Conservation (phyloP, 2,888 invertebrate genomes). For the Drosophila mayaguana region DNA sequence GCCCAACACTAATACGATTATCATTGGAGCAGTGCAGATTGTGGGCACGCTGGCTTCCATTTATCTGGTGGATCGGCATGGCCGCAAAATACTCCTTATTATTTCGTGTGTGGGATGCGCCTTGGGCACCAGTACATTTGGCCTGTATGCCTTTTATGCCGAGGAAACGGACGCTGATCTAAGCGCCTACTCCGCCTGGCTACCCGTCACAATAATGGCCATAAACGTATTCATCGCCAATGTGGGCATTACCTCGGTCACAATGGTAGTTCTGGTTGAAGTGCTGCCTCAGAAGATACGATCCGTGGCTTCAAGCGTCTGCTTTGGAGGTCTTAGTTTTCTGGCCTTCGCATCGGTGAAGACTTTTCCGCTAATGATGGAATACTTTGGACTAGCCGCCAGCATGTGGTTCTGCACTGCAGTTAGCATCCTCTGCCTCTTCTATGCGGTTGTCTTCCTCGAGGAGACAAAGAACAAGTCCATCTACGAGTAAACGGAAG, state of each 20-base stretch:
- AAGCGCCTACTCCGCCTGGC: slow-evolving; percentile 51
- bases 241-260: slow-evolving; percentile 75
- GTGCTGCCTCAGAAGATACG: slow-evolving; percentile 77
- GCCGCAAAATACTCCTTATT: slow-evolving; percentile 70
- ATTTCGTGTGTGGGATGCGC: slow-evolving; percentile 70
- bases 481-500: slow-evolving; percentile 51
- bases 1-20: slow-evolving; percentile 79
- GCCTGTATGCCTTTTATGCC: slow-evolving; percentile 67
- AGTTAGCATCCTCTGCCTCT: slow-evolving; percentile 63
- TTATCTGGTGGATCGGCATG: slow-evolving; percentile 74
- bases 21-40: slow-evolving; percentile 78
- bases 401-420: slow-evolving; percentile 76
- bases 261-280: slow-evolving; percentile 79
- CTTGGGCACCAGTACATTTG: slow-evolving; percentile 68
- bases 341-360: slow-evolving; percentile 71
- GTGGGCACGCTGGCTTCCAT: slow-evolving; percentile 70
- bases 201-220: slow-evolving; percentile 76
- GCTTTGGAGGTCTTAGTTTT: slow-evolving; percentile 64
- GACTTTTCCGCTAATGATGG: slow-evolving; percentile 73
- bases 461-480: slow-evolving; percentile 82
- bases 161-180: slow-evolving; percentile 62
- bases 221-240: slow-evolving; percentile 75
- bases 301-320: slow-evolving; percentile 65
- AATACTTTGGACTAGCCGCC: slow-evolving; percentile 64
- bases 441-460: slow-evolving; percentile 72